phyloP scores from a whole-genome alignment of 2,113 vertebrate species.

The Aythya baeri region DNA sequence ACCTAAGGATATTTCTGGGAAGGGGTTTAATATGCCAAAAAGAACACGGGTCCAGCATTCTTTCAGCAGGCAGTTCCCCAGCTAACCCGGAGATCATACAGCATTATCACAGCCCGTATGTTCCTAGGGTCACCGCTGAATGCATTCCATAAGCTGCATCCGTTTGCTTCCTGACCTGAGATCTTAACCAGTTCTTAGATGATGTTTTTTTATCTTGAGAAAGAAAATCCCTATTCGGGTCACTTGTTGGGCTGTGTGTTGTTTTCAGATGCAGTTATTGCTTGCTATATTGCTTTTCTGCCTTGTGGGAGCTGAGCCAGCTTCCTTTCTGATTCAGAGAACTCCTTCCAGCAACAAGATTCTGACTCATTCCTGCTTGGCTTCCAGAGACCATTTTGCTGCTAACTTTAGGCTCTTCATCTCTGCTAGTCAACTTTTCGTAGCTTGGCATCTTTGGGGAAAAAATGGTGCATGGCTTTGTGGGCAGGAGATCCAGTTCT shows the following conservation, averaged over 20 bases:
- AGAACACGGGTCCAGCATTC: not conserved
- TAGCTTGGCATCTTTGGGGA: slow-evolving; percentile 48
- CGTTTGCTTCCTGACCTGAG: slow-evolving; percentile 10
- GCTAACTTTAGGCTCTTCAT: slow-evolving; percentile 68
- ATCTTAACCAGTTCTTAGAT: slow-evolving; percentile 37
- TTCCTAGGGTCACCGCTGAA: not conserved
- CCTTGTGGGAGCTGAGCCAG: slow-evolving; percentile 72
- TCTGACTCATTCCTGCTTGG: slow-evolving; percentile 67
- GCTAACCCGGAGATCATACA: not conserved
- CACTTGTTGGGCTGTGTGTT: slow-evolving; percentile 60
- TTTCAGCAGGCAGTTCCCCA: not conserved
- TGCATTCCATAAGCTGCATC: not conserved
- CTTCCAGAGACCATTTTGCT: slow-evolving; percentile 59
- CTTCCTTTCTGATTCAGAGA: slow-evolving; percentile 69
- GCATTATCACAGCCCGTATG: not conserved
- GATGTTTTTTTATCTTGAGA: slow-evolving; percentile 9
- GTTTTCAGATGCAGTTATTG: slow-evolving; percentile 65
- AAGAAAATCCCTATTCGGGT: slow-evolving; percentile 55
- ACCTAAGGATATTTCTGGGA: not conserved
- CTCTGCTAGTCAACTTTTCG: slow-evolving; percentile 67
- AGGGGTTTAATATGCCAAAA: not conserved
- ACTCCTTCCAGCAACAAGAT: slow-evolving; percentile 65
- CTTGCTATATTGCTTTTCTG: slow-evolving; percentile 71
- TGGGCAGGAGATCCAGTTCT: slow-evolving; percentile 53
- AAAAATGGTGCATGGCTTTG: slow-evolving; percentile 37